Percentiles rank a stretch among this genome's conserved stretches.
Evolutionary conservation across 2,888 invertebrate species (phyloP).

Genomic region (Panorpa germanica): DNA sequence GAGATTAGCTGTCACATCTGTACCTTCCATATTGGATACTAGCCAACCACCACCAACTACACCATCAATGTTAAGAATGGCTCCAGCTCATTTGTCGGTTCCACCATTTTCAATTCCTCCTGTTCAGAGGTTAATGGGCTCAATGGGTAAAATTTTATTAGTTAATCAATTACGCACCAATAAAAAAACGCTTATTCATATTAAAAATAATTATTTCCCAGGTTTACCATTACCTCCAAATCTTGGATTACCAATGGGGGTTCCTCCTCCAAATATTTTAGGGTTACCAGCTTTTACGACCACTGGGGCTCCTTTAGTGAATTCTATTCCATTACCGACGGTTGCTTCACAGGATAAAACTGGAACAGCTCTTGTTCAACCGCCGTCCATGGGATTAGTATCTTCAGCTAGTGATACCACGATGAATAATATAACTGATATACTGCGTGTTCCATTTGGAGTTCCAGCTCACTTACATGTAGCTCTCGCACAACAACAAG

Average conservation of each 20-base stretch:
- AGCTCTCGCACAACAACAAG: too few relatives aligned
- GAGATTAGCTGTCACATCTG: constrained; percentile 16
- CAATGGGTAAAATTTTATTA: constrained; percentile 15
- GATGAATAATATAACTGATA: constrained; percentile 12
- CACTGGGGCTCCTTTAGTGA: constrained; percentile 17
- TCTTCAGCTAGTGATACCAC: constrained; percentile 13
- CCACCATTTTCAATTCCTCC: constrained; percentile 25
- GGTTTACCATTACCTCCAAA: constrained; percentile 19
- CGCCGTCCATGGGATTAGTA: constrained; percentile 19
- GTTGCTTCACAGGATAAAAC: constrained; percentile 20
- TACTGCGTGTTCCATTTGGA: constrained; percentile 10
- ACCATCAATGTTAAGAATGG: constrained; percentile 22
- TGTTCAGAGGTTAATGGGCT: constrained; percentile 21
- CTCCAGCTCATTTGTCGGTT: constrained; percentile 21
- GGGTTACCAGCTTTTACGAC: constrained; percentile 13
- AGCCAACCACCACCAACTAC: constrained; percentile 40
- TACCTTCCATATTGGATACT: constrained; percentile 26
- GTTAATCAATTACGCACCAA: constrained; percentile 12
- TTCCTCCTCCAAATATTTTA: constrained; percentile 23
- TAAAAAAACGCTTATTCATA: too few relatives aligned
- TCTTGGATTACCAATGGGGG: constrained; percentile 17
- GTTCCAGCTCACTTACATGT: constrained; percentile 12
- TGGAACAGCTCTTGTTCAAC: constrained; percentile 21
- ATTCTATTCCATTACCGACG: constrained; percentile 17
- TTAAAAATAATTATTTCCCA: too few relatives aligned